phyloP scores from a whole-genome alignment of 2,113 vertebrate species.

The Cricetomys ansorgei region DNA sequence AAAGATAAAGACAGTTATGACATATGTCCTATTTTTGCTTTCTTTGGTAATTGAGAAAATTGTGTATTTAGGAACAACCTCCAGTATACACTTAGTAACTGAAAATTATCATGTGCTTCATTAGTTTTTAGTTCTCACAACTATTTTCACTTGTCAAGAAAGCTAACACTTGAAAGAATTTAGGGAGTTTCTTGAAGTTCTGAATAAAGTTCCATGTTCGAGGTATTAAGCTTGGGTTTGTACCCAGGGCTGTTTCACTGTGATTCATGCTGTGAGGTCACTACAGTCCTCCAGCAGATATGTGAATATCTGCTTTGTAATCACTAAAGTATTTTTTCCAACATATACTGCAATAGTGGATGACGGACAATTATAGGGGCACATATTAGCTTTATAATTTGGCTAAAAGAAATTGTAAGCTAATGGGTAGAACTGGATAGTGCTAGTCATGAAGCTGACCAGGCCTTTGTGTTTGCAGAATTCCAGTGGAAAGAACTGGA shows the following conservation, averaged over 20 bases:
- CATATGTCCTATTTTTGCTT: constrained; percentile 15
- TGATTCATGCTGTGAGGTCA: not conserved
- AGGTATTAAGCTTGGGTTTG: not conserved
- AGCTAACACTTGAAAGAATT: constrained; percentile 9
- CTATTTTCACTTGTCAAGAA: not conserved
- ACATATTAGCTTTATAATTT: constrained; percentile 28
- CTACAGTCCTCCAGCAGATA: not conserved
- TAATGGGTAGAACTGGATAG: not conserved
- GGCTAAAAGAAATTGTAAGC: not conserved
- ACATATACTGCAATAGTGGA: not conserved
- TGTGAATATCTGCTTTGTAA: constrained; percentile 13
- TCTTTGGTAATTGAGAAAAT: constrained; percentile 37
- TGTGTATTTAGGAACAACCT: not conserved
- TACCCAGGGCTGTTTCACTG: not conserved
- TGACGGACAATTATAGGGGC: not conserved
- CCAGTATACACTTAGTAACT: not conserved
- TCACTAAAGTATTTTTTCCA: constrained; percentile 23
- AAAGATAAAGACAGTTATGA: constrained; percentile 23
- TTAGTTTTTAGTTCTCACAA: constrained; percentile 24
- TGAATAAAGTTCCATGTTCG: not conserved
- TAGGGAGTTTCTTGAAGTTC: not conserved
- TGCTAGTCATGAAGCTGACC: not conserved
- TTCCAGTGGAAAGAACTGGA: not conserved
- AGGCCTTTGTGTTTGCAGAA: not conserved
- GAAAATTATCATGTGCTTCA: not conserved